Evolutionary conservation across 2,888 invertebrate species (phyloP), one percentile per base, ranked within the genome.

Genomic region (Lapara coniferarum): DNA sequence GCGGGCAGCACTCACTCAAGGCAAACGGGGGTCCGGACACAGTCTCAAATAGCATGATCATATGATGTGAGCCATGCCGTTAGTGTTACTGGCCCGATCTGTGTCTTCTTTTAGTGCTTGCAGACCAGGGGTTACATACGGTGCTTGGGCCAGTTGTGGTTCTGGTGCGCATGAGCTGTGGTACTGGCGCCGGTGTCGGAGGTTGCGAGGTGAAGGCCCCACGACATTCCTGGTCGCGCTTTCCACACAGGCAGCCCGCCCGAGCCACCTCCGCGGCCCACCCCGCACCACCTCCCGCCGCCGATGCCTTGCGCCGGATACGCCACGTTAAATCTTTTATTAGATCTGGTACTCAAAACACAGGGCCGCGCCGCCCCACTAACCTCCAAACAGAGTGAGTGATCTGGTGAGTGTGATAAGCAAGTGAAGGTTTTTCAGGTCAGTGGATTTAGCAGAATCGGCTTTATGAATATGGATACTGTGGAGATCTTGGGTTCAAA

Each of bases 161-260:
- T 5, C 58, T 68, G 52, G 16, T 37, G 53, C 59, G 16, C 16
- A 44, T 37, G 46, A 14, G 53, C 25, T 19, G 25, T 30, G 66
- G 37, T 13, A 14, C 12, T 46, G 25, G 55, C 14, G 44, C 16
- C 49, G 51, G 66, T 51, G 57, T 37, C 44, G 52, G 51, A 66
- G 69, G 63, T 69, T 44, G 53, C 53, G 19, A 16, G 63, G 68
- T 69, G 68, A 69, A 63, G 68, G 68, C 30, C 51, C 19, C 19
- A n/a, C 53, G 53, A 46, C 44, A 68, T 53, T 37, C 19, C 53
- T 25, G 30, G 52, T 52, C 58, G 12, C 37, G 16, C 16, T 51
- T 46, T 67, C 57, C 49, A 67, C n/a, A 19, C 16, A 46, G 25
- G 12, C 13, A 10, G 12, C 37, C 6, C 30, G 1, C 25, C 30